Conservation (phyloP, 2,888 invertebrate species). For the Cosmorhoe ocellata region DNA sequence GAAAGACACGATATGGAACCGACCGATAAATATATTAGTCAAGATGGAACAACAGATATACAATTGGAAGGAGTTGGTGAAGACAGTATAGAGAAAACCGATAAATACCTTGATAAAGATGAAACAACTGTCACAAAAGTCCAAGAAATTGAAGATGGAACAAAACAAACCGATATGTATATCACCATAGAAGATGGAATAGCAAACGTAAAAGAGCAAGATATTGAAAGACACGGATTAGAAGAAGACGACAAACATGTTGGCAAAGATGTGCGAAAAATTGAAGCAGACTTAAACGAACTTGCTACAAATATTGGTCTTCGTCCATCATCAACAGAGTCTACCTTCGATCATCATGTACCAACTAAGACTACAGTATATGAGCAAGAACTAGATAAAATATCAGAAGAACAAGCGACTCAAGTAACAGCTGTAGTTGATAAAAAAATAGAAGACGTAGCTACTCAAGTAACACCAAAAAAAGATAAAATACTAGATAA, state of each 20-base stretch:
- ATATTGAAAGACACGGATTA: not conserved
- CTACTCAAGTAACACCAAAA: conserved; percentile 1
- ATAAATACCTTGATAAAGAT: too few species aligned
- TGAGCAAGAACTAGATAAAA: conserved; percentile 5
- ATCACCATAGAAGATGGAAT: too few species aligned
- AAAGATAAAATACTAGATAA: not conserved
- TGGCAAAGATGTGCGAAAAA: not conserved
- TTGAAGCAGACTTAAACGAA: not conserved
- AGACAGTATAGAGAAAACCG: too few species aligned
- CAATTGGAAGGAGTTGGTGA: too few species aligned
- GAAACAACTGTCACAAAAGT: too few species aligned
- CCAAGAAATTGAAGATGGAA: too few species aligned
- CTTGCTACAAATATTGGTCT: not conserved
- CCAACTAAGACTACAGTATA: conserved; percentile 4
- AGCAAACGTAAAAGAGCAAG: not conserved
- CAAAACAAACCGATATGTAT: too few species aligned
- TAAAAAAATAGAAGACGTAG: conserved; percentile 1
- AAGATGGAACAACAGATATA: too few species aligned
- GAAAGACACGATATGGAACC: too few species aligned
- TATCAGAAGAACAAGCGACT: conserved; percentile 10
- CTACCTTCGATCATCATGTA: conserved; percentile 8
- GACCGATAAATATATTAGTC: too few species aligned
- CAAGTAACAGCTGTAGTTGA: not conserved
- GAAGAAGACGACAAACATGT: not conserved
- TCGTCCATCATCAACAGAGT: conserved; percentile 11